Evolutionary conservation across 2,888 invertebrate genomes (phyloP).

Genomic region (Melitaea athalia): DNA sequence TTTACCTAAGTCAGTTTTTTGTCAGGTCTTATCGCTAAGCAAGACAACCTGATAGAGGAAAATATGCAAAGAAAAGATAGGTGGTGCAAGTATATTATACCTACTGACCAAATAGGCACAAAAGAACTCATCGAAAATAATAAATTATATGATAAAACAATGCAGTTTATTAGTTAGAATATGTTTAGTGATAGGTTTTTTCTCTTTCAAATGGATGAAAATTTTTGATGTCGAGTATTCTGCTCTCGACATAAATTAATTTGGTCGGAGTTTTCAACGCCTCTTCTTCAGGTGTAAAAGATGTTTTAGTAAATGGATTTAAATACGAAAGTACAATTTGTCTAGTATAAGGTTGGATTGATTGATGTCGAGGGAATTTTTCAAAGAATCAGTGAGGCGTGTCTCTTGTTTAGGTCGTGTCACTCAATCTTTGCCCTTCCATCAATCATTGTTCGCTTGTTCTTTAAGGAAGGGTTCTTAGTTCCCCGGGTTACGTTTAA

Average conservation of each 20-base stretch:
- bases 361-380: conserved; percentile 50
- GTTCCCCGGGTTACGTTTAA: background rate
- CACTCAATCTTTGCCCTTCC: conserved; percentile 43
- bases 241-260: too few species aligned
- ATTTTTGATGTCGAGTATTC: too few species aligned
- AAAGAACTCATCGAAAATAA: too few species aligned
- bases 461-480: background rate
- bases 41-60: too few species aligned
- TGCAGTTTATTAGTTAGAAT: too few species aligned
- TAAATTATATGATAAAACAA: too few species aligned
- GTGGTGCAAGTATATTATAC: too few species aligned
- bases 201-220: background rate
- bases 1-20: too few species aligned
- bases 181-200: too few species aligned
- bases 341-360: conserved; percentile 44
- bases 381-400: conserved; percentile 18
- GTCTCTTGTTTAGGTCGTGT: conserved; percentile 26
- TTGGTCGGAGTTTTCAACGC: background rate
- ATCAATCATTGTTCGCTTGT: conserved; percentile 51
- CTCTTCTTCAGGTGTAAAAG: conserved; percentile 6
- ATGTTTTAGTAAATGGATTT: conserved; percentile 10
- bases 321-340: conserved; percentile 47
- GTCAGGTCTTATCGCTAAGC: too few species aligned
- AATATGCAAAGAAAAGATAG: too few species aligned
- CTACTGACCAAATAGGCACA: too few species aligned